phyloP scores from a whole-genome alignment of 2,888 invertebrate genomes.

The Lordiphosa andalusiaca region DNA sequence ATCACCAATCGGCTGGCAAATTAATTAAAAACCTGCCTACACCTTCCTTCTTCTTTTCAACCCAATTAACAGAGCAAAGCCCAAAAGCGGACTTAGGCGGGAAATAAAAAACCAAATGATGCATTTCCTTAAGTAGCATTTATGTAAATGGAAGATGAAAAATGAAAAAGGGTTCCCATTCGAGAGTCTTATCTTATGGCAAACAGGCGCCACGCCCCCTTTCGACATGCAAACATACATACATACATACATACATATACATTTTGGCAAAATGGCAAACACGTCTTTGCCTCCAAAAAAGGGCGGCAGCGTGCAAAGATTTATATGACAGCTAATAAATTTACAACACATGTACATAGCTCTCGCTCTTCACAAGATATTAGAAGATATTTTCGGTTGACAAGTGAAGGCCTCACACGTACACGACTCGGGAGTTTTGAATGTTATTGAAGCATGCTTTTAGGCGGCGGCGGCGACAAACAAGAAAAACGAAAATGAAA shows the following conservation, averaged over 20 bases:
- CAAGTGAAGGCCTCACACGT: constrained; percentile 46
- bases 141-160: constrained; percentile 63
- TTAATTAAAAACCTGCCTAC: constrained; percentile 53
- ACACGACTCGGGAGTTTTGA: constrained; percentile 42
- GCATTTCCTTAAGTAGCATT: constrained; percentile 64
- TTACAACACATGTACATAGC: constrained; percentile 66
- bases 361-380: constrained; percentile 47
- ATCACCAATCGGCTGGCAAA: constrained; percentile 31
- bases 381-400: constrained; percentile 59
- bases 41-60: constrained; percentile 11
- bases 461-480: constrained; percentile 35
- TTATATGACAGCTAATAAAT: constrained; percentile 80
- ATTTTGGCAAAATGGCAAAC: constrained; percentile 36
- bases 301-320: constrained; percentile 73
- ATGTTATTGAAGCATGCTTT: constrained; percentile 60
- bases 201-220: constrained; percentile 25
- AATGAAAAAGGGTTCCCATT: constrained; percentile 35
- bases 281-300: constrained; percentile 41
- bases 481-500: constrained; percentile 8
- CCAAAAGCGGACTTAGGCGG: constrained; percentile 27
- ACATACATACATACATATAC: not conserved
- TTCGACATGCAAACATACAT: not conserved
- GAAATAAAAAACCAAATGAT: constrained; percentile 33
- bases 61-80: constrained; percentile 43
- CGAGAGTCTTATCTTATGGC: constrained; percentile 45